Evolutionary conservation across 2,888 invertebrate genomes (phyloP), one percentile per base, ranked within the genome.

Genomic region (Nemapogon koenigi): DNA sequence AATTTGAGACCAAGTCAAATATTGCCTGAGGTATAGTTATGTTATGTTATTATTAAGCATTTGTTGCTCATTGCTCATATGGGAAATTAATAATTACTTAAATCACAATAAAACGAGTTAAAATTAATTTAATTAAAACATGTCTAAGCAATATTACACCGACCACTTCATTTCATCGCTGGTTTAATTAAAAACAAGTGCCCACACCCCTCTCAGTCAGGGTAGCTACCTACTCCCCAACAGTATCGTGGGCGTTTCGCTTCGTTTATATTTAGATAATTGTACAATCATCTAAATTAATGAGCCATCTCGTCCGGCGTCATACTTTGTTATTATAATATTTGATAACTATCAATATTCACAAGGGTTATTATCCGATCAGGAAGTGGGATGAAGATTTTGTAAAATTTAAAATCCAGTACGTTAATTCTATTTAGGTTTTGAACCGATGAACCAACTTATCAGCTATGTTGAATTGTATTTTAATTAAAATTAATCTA

Each of bases 211-310:
- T 68, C 71, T 64, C 67, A 69, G 68, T 60, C 65, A 64, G 62
- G 71, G 75, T 71, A 67, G 75, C 72, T 73, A 66, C 67, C 68
- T 59, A 67, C 68, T 72, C 70, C 66, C 57, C 57, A 45, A 60
- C 59, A n/a, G 30, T 61, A 64, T 61, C 64, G 62, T 61, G 68
- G 69, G 65, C 67, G 73, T 66, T 70, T 70, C 75, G 66, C 70
- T 69, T 61, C 70, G 75, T 72, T 78, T 78, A 78, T 76, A 76
- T 78, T 78, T 78, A 78, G 78, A 78, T 78, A 78, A 78, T 78
- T 78, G 78, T 78, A 78, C 78, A 78, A 78, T 78, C 78, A 76
- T 78, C 78, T 78, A 78, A 78, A 78, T 78, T 78, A 78, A 78
- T 76, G 78, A 78, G 76, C 70, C 60, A 67, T 69, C 68, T 67